These are phyloP conservation scores for Ostrea denselamellosa DNA, from an alignment of 1,140 invertebrate species.

Conservation along the genomic window DNA sequence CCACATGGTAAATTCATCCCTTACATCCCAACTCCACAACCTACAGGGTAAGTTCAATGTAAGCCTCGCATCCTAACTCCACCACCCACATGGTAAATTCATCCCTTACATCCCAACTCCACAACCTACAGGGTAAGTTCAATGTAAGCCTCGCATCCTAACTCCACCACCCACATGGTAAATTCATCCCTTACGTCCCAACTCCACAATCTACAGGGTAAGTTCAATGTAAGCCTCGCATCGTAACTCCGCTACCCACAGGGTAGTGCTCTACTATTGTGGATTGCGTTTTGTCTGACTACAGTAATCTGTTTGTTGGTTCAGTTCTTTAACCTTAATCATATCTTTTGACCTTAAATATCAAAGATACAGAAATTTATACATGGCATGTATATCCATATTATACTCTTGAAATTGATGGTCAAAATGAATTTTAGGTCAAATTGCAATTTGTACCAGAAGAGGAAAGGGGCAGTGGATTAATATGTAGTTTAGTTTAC, in stretches of 20 bases:
- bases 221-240: not conserved
- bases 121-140: constrained; percentile 21
- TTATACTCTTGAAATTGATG: no score
- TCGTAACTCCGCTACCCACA: constrained; percentile 6
- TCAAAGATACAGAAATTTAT: no score
- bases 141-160: not conserved
- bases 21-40: not conserved
- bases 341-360: no score
- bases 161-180: constrained; percentile 13
- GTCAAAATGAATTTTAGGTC: no score
- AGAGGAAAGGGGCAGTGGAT: no score
- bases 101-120: not conserved
- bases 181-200: not conserved
- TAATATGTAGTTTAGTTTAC: no score
- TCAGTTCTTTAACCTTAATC: no score
- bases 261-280: no score
- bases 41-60: constrained; percentile 1
- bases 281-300: no score
- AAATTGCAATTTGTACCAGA: no score
- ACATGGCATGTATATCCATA: no score
- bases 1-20: constrained; percentile 20
- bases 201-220: constrained; percentile 17
- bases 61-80: not conserved
- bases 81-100: constrained; percentile 9
- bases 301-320: no score